These are phyloP conservation scores for Bombus sylvicola DNA, from an alignment of 1,140 invertebrate species.

Conservation along the genomic window DNA sequence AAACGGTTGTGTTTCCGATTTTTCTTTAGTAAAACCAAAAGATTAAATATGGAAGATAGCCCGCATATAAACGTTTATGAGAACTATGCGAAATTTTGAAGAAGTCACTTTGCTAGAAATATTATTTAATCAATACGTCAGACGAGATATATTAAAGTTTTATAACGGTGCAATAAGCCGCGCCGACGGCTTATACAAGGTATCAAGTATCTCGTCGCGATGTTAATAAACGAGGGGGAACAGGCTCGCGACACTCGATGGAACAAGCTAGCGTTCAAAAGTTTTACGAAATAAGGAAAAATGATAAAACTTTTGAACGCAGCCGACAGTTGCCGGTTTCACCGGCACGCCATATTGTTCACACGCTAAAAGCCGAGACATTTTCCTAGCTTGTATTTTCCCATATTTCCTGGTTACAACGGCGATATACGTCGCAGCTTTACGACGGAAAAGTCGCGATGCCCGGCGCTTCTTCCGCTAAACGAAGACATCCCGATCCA, in stretches of 20 bases:
- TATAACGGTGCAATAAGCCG: neutral
- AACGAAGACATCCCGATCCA: constrained; percentile 3
- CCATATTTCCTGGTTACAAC: constrained; percentile 31
- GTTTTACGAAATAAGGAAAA: constrained; percentile 49
- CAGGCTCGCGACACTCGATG: neutral
- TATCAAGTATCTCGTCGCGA: neutral
- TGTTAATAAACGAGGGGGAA: constrained; percentile 20
- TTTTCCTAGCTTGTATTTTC: constrained; percentile 21
- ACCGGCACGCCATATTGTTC: constrained; percentile 29
- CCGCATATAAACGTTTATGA: no score
- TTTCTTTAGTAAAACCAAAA: no score
- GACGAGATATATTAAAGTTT: neutral
- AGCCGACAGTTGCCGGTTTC: neutral
- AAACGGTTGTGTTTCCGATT: no score
- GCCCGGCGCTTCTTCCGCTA: neutral
- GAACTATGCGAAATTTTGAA: neutral
- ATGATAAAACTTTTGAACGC: constrained; percentile 40
- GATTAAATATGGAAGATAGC: neutral
- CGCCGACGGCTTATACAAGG: no score
- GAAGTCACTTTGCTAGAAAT: neutral
- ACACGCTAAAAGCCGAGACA: constrained; percentile 40
- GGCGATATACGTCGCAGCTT: constrained; percentile 1
- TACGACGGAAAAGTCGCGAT: neutral
- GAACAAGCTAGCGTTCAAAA: constrained; percentile 4
- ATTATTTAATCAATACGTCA: constrained; percentile 3